Conservation (phyloP, 2,888 invertebrate species). For the Aporophyla nigra region DNA sequence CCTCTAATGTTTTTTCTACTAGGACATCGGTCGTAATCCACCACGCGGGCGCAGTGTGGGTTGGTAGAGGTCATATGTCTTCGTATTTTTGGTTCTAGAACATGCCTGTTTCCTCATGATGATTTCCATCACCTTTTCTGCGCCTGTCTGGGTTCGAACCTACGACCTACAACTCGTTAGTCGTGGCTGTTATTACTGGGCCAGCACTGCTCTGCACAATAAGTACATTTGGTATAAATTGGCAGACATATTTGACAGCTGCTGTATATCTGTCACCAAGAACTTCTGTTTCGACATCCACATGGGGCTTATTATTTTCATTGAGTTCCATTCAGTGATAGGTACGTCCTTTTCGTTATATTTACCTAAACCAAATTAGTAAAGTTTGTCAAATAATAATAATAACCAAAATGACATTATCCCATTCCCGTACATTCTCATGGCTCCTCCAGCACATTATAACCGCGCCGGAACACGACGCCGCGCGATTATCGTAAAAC, state of each 20-base stretch:
- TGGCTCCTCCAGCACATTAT: constrained; percentile 35
- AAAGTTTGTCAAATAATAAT: constrained; percentile 27
- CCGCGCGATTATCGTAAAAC: constrained; percentile 56
- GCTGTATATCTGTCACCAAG: background rate
- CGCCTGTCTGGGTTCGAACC: too few species aligned
- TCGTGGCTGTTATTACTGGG: too few species aligned
- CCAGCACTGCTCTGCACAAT: too few species aligned
- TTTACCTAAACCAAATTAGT: background rate
- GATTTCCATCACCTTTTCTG: too few species aligned
- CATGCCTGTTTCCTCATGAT: too few species aligned
- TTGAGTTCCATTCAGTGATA: background rate
- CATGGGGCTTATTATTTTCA: background rate
- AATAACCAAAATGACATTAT: constrained; percentile 16
- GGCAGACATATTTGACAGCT: background rate
- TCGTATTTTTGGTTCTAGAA: too few species aligned
- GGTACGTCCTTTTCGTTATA: too few species aligned
- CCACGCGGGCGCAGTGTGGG: too few species aligned
- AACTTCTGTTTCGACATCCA: background rate
- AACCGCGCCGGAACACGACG: constrained; percentile 47
- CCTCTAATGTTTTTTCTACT: too few species aligned
- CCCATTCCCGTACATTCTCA: background rate
- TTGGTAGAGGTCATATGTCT: too few species aligned
- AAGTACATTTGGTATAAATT: background rate
- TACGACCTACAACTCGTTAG: too few species aligned
- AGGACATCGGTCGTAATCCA: too few species aligned